phyloP scores from a whole-genome alignment of 2,113 vertebrate genomes.

The Ammodytes dubius region DNA sequence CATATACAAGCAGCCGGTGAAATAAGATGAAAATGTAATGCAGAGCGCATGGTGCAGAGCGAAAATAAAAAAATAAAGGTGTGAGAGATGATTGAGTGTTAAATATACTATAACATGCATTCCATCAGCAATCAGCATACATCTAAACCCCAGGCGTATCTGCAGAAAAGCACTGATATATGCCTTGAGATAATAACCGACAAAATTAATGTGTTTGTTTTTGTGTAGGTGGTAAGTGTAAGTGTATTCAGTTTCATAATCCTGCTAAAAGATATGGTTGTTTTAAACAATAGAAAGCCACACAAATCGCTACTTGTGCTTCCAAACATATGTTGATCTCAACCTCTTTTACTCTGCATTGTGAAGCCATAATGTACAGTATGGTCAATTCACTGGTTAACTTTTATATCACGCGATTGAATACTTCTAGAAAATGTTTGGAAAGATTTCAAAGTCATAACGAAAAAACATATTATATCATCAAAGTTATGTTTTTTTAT shows the following conservation, averaged over 20 bases:
- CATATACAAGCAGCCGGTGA: neutral
- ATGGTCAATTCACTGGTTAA: neutral
- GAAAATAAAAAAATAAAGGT: slow-evolving; percentile 24
- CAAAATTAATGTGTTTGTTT: too few relatives aligned
- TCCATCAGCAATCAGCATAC: neutral
- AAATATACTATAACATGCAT: neutral
- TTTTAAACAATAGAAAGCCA: neutral
- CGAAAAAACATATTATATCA: slow-evolving; percentile 8
- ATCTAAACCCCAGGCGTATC: neutral
- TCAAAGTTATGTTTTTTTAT: slow-evolving; percentile 35
- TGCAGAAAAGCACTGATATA: neutral
- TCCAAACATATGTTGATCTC: neutral
- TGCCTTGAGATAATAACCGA: too few relatives aligned
- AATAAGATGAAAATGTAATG: neutral
- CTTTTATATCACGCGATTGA: neutral
- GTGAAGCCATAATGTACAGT: neutral
- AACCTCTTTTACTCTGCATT: neutral
- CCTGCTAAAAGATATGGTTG: neutral
- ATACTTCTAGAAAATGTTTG: neutral
- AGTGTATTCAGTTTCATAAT: neutral
- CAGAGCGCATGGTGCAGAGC: neutral
- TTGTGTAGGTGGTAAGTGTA: too few relatives aligned
- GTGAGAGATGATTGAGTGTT: neutral
- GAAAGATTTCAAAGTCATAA: slow-evolving; percentile 19
- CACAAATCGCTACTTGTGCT: neutral